Conservation (phyloP, 1,140 invertebrate species). For the Eriocheir sinensis region DNA sequence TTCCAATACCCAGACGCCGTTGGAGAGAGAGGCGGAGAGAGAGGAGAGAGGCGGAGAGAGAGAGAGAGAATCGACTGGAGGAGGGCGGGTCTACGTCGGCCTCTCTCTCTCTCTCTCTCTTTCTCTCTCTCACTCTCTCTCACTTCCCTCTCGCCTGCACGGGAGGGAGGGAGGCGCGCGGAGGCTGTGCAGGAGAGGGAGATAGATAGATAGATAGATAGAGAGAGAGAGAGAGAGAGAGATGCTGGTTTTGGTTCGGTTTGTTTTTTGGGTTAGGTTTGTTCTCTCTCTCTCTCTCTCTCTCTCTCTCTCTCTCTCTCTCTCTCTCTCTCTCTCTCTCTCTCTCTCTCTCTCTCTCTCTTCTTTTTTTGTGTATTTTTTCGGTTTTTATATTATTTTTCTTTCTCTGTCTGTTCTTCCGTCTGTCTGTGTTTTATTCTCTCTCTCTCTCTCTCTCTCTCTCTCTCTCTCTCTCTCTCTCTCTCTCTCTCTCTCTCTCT, state of each 20-base stretch:
- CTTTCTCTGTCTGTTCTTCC: not conserved
- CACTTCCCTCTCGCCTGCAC: not conserved
- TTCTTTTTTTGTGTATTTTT: not conserved
- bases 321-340: too few relatives aligned
- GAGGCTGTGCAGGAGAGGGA: not conserved
- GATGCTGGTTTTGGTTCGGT: not conserved
- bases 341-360: not conserved
- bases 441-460: slow-evolving; percentile 62
- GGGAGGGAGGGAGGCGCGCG: not conserved
- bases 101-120: not conserved
- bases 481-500: not conserved
- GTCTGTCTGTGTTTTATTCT: not conserved
- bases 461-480: slow-evolving; percentile 31
- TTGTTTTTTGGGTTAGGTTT: not conserved
- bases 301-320: too few relatives aligned
- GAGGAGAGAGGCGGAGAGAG: not conserved
- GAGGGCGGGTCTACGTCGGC: not conserved
- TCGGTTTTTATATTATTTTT: too few relatives aligned
- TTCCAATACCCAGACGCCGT: not conserved
- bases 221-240: not conserved
- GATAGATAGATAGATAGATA: not conserved
- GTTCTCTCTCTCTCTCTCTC: too few relatives aligned
- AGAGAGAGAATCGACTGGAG: not conserved
- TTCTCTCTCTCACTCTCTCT: not conserved
- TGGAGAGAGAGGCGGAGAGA: not conserved